These are phyloP conservation scores for Syngnathus acus DNA, from an alignment of 2,797 vertebrate species.

Conservation along the genomic window DNA sequence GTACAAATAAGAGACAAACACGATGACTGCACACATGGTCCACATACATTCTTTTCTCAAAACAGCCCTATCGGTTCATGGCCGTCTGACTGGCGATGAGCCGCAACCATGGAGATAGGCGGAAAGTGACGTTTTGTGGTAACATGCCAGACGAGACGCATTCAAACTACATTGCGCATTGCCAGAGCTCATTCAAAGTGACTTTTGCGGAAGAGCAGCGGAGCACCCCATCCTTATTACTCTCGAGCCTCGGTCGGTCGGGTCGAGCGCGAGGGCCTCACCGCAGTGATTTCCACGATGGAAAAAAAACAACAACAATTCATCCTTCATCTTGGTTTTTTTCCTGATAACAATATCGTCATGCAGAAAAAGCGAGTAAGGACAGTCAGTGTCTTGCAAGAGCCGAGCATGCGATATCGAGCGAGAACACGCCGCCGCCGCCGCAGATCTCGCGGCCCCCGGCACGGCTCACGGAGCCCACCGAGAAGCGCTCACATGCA, in stretches of 20 bases:
- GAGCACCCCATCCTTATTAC: conserved; percentile 1
- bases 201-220: conserved; percentile 11
- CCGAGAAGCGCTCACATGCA: conserved; percentile 61
- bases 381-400: conserved; percentile 66
- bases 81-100: conserved; percentile 27
- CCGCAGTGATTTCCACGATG: conserved; percentile 31
- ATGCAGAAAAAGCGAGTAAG: conserved; percentile 73
- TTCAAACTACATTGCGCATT: conserved; percentile 28
- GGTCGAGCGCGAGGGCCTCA: conserved; percentile 41
- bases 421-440: conserved; percentile 72
- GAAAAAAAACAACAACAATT: conserved; percentile 21
- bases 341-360: conserved; percentile 60
- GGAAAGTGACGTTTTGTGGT: conserved; percentile 34
- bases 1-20: conserved; percentile 65
- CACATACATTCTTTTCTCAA: conserved; percentile 55
- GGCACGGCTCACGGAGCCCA: conserved; percentile 59
- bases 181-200: conserved; percentile 19
- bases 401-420: conserved; percentile 78
- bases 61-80: conserved; percentile 56
- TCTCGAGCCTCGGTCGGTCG: conserved; percentile 16
- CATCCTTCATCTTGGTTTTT: conserved; percentile 37
- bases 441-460: conserved; percentile 49
- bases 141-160: conserved; percentile 45
- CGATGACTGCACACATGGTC: conserved; percentile 51
- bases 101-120: conserved; percentile 55